Base-by-base conservation (phyloP, 2,888 invertebrate species). In the Synanthedon formicaeformis region DNA sequence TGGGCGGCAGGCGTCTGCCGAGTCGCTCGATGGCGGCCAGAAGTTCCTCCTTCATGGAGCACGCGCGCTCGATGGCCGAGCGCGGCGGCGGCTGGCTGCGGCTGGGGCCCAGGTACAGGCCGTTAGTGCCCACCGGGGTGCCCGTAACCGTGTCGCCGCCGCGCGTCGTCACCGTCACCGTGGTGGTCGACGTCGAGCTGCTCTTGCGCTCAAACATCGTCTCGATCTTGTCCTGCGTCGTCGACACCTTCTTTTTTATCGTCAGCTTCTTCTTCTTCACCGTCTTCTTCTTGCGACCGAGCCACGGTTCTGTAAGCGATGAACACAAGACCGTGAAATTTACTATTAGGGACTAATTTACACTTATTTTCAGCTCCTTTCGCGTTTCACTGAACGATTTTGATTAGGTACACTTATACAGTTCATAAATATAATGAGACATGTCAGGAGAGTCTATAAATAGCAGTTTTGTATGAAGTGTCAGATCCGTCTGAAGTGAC, bases 21-120 rank as follows among this genome's bases (percentile, higher is more conserved):
- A 99, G 88, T 27, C 90, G 86, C 76, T 99, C 98, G 55, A 99
- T 93, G 70, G 58, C 83, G 10, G 90, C 89, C 59, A 99, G 79
- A 48, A 99, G 87, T 60, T 98, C 95, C 65, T 96, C 95, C 85
- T 98, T 97, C 95, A 98, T 97, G 69, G 91, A 90, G 81, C 95
- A 95, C 0, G 97, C 97, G 50, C 94, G 90, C 73, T 97, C 96
- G 57, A 96, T 95, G 27, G 95, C 94, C 60, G 95, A 95, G 60
- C 93, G 91, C 0, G 94, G 94, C 3, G 95, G 95, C 69, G 83
- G 89, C 64, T 74, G 85, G 67, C 60, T 75, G 57, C 73, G 79
- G 3, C 66, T 69, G 18, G 77, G 78, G 4, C 85, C 85, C 0
- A 77, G 63, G 56, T 80, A 83, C 0, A 85, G 69, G 1, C 87